A percentile compares a stretch with the other conserved stretches of the same genome.
Conservation (phyloP, 2,797 vertebrate species). For the Hoplostethus mediterraneus region DNA sequence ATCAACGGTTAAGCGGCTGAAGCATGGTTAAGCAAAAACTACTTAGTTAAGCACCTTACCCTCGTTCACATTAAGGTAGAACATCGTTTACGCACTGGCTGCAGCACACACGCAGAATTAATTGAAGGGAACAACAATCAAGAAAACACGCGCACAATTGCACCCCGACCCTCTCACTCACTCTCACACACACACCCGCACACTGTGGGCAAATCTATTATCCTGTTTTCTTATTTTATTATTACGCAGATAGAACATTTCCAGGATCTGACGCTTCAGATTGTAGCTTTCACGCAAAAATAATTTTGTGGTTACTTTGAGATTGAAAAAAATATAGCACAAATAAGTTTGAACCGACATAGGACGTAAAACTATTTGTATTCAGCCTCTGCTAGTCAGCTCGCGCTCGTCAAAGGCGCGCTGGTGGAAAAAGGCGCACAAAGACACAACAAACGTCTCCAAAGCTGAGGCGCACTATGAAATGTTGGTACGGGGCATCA, state of each 20-base stretch:
- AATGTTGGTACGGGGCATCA: not conserved
- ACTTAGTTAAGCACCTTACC: slow-evolving; percentile 58
- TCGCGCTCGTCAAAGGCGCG: slow-evolving; percentile 23
- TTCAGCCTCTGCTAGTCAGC: not conserved
- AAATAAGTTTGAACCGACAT: slow-evolving; percentile 56
- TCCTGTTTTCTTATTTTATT: slow-evolving; percentile 14
- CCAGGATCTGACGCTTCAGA: not conserved
- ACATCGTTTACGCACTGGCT: slow-evolving; percentile 27
- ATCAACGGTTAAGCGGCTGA: slow-evolving; percentile 15
- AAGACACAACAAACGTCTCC: not conserved
- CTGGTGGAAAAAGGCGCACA: slow-evolving; percentile 33
- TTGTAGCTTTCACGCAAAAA: not conserved
- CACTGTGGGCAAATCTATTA: not conserved
- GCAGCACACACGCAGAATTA: slow-evolving; percentile 16
- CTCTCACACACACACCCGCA: not conserved
- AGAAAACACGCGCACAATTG: not conserved
- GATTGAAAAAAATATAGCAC: not conserved
- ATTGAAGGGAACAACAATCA: slow-evolving; percentile 46
- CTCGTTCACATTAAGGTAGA: slow-evolving; percentile 18
- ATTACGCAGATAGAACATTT: slow-evolving; percentile 10
- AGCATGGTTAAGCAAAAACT: slow-evolving; percentile 27
- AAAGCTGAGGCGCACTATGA: slow-evolving; percentile 1
- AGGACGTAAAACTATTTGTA: not conserved
- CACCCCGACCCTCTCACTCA: not conserved
- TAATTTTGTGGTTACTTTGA: not conserved